Evolutionary conservation across 2,113 vertebrate genomes (phyloP), one percentile per base, ranked within the genome.

Genomic region (Morone chrysops): DNA sequence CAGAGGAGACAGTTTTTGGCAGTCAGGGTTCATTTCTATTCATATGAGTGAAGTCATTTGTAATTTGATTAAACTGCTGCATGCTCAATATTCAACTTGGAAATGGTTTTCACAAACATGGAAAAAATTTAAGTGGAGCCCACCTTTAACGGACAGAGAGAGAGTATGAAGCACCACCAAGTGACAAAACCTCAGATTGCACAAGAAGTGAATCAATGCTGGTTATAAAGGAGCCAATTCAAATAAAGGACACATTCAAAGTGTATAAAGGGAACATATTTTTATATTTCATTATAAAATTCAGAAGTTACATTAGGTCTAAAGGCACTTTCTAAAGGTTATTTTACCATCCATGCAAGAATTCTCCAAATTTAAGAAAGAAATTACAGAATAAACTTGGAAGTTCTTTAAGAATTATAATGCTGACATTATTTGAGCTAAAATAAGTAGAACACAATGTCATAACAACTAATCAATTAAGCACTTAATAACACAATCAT

Each of bases 101-200:
- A 45, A 56, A 72, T 47, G 2, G 9, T 36, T 65, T 70, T 54
- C 18, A 56, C 36, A 63, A 11, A 38, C 18, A 66, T 45, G 14
- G 7, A 41, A 11, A 10, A 86, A 16, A 84, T 69, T 22, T 20
- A 7, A 38, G 11, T 38, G 5, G 14, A 20, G n/a, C 25, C 25
- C 41, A 63, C 8, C 4, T 54, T 66, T 70, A 56, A 59, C 71
- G 40, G 25, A 41, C 41, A 75, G 45, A 78, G 5, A 50, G 67
- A 56, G n/a, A n/a, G 60, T 60, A 66, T 56, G 6, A 71, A 87
- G 89, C 90, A 48, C 90, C 89, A 87, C 40, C 92, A 66, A 84
- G 91, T 90, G 92, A 38, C 40, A 72, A 87, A 74, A 74, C 6
- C 1, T 70, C 7, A 10, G 45, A 81, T 36, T 88, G 62, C 82